Evolutionary conservation across 2,888 invertebrate genomes (phyloP).

Genomic region (Cacoxenus indagator): DNA sequence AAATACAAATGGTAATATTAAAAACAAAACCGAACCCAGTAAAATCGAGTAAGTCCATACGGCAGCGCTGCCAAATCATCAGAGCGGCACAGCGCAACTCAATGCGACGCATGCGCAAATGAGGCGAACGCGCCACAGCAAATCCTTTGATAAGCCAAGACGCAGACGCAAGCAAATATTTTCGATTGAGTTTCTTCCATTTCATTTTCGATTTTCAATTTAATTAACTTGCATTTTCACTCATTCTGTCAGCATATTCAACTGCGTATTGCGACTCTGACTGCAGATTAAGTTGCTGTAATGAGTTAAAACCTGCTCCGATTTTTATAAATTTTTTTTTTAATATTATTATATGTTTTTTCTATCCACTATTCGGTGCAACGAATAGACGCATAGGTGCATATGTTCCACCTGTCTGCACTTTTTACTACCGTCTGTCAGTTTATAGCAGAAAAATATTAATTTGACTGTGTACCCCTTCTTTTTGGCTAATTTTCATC

Average conservation of each 20-base stretch:
- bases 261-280: no score
- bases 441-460: constrained; percentile 45
- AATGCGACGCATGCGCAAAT: constrained; percentile 3
- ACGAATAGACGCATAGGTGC: no score
- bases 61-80: constrained; percentile 13
- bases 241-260: no score
- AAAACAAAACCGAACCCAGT: neutral
- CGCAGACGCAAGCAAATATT: neutral
- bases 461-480: constrained; percentile 39
- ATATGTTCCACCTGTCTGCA: constrained; percentile 34
- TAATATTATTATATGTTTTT: neutral
- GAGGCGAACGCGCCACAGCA: neutral
- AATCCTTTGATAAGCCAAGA: neutral
- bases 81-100: neutral
- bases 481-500: neutral
- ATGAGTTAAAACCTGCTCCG: neutral
- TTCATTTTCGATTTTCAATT: constrained; percentile 19
- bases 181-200: neutral
- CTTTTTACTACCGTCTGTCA: constrained; percentile 45
- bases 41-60: neutral
- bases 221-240: constrained; percentile 33
- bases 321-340: neutral
- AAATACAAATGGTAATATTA: neutral
- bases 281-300: neutral
- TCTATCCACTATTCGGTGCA: neutral